Evolutionary conservation across 2,113 vertebrate genomes (phyloP).

Genomic region (Labeo catla): DNA sequence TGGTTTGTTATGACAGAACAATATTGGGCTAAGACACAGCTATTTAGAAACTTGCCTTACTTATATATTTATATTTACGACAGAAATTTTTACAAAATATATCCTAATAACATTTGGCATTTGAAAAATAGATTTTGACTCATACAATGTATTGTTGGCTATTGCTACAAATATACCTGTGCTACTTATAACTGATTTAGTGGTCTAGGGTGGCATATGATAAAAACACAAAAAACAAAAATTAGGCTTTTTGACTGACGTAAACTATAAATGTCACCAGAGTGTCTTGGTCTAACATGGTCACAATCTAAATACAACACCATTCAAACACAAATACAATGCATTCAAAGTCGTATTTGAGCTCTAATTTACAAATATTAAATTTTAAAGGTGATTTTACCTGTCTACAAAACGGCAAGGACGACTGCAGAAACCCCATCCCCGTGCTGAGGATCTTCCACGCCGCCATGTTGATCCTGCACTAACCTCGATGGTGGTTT

Average conservation of each 20-base stretch:
- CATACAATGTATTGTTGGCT: too few species aligned
- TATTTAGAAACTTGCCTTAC: too few species aligned
- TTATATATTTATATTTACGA: too few species aligned
- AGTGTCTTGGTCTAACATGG: background rate
- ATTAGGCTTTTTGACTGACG: background rate
- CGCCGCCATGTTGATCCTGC: conserved; percentile 69
- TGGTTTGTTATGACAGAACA: too few species aligned
- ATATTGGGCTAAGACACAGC: too few species aligned
- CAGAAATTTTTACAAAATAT: too few species aligned
- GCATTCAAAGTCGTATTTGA: background rate
- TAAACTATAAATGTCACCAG: background rate
- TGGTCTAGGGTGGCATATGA: too few species aligned
- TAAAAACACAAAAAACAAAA: too few species aligned
- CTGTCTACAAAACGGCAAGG: conserved; percentile 66
- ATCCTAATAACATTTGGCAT: too few species aligned
- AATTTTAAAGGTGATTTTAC: conserved; percentile 53
- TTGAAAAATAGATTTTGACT: too few species aligned
- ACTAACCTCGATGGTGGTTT: conserved; percentile 3
- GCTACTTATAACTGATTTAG: too few species aligned
- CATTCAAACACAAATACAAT: background rate
- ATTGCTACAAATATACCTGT: too few species aligned
- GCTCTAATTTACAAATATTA: background rate
- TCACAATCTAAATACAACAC: background rate
- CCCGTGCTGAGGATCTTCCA: conserved; percentile 64
- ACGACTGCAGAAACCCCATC: conserved; percentile 65